phyloP scores from a whole-genome alignment of 35 echinoderm and acorn worm species.

The Holothuria glaberrima region DNA sequence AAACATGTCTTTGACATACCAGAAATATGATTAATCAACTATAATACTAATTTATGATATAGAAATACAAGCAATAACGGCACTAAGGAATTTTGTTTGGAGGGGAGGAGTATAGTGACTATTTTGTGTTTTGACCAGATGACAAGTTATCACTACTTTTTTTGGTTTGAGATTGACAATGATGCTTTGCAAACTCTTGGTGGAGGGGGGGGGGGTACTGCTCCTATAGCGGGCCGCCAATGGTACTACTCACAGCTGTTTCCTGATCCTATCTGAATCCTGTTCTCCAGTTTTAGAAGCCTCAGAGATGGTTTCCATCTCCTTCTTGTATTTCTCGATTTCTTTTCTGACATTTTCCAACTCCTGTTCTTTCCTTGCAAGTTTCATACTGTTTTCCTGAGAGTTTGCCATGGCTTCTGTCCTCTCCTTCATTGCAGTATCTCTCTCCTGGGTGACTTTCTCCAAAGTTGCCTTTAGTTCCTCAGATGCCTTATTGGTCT shows the following conservation, averaged over 20 bases:
- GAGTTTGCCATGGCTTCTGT: slow-evolving; percentile 77
- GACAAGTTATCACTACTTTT: too few relatives aligned
- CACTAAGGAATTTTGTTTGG: too few relatives aligned
- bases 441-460: slow-evolving; percentile 73
- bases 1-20: too few relatives aligned
- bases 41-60: too few relatives aligned
- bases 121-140: too few relatives aligned
- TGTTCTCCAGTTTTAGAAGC: slow-evolving; percentile 56
- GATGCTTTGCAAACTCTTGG: too few relatives aligned
- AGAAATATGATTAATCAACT: too few relatives aligned
- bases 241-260: slow-evolving; percentile 74
- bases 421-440: slow-evolving; percentile 86
- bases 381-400: slow-evolving; percentile 86
- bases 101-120: too few relatives aligned
- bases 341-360: slow-evolving; percentile 60
- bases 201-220: too few relatives aligned
- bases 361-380: slow-evolving; percentile 61
- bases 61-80: too few relatives aligned
- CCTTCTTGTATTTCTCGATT: slow-evolving; percentile 57
- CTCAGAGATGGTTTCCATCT: slow-evolving; percentile 52
- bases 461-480: slow-evolving; percentile 68
- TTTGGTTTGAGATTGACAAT: too few relatives aligned
- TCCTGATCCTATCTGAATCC: slow-evolving; percentile 50
- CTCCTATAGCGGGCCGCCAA: too few relatives aligned
- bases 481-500: slow-evolving; percentile 67